Evolutionary conservation across 30 jellyfish, hydroid and myxozoan genomes (phyloP), one percentile per base, ranked within the genome.

Genomic region (Aurelia aurita): DNA sequence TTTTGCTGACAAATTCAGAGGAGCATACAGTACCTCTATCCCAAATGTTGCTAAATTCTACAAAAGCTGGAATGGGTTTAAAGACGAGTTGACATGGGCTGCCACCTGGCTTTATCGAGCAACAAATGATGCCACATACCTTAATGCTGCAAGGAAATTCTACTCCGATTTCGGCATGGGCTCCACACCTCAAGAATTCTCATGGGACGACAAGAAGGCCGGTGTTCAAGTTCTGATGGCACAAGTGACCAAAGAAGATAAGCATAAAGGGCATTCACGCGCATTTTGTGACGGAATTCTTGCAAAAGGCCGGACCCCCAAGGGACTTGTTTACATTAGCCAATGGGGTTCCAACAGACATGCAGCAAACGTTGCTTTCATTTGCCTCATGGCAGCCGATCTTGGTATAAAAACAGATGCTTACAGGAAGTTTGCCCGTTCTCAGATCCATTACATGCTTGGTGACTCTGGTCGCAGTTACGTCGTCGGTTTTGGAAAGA

Each of bases 121-220:
- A 0, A 73, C 96, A 1, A 62, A 65, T 46, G 95, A 74, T 22
- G 43, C 47, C 29, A 46, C 7, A 1, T 89, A 83, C 70, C 88
- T 89, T 15, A 45, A 49, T 15, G 89, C 79, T 12, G 97, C 97
- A 12, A 70, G 61, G 47, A 47, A 71, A 13, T 58, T 54, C 82
- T 80, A 80, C 69, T 2, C 58, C 12, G 73, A 74, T 21, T 74
- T 74, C 44, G 65, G 86, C 45, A 63, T 58, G 82, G 34, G 26
- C 34, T 19, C 35, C 1, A 58, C 20, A 53, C 81, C 96, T 19
- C 27, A 23, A 5, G 96, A 89, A 62, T 80, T 81, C 73, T 89
- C 97, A 21, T 89, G 97, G 97, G 97, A 89, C 51, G 74, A 89
- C 91, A 89, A 89, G 78, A 72, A 72, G 4, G 84, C 96, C 25